Conservation (phyloP, 2,888 invertebrate genomes). For the Archips crataeganus region DNA sequence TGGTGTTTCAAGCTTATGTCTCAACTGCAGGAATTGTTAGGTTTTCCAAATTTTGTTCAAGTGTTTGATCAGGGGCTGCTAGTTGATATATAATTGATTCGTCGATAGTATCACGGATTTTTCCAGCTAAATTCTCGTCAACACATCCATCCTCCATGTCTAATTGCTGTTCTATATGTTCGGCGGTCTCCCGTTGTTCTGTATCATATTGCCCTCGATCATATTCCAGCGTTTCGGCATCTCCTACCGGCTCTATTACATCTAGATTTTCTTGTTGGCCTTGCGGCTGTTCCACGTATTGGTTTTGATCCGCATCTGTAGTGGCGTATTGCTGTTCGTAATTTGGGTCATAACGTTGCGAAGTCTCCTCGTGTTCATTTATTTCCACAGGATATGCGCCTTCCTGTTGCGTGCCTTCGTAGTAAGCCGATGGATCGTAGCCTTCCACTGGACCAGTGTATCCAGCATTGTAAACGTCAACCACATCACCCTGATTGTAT, state of each 20-base stretch:
- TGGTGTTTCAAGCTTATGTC: background rate
- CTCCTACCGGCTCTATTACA: conserved; percentile 16
- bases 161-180: conserved; percentile 57
- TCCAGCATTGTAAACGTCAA: conserved; percentile 50
- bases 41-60: conserved; percentile 2
- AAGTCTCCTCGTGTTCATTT: conserved; percentile 65
- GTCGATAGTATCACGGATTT: background rate
- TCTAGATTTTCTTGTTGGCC: conserved; percentile 39
- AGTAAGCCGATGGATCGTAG: conserved; percentile 58
- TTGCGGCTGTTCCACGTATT: conserved; percentile 44
- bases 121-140: background rate
- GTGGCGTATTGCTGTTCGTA: conserved; percentile 67
- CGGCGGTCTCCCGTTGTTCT: conserved; percentile 50
- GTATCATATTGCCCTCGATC: conserved; percentile 49
- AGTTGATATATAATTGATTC: background rate
- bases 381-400: conserved; percentile 56
- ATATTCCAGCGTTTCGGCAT: conserved; percentile 33
- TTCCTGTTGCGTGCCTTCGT: conserved; percentile 58
- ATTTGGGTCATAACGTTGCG: conserved; percentile 66
- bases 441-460: conserved; percentile 49
- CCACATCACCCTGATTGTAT: conserved; percentile 53
- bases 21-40: background rate
- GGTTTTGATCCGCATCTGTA: conserved; percentile 30
- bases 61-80: background rate
- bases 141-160: conserved; percentile 53